phyloP scores from a whole-genome alignment of 2,797 vertebrate genomes.

The Leucoraja ocellata region DNA sequence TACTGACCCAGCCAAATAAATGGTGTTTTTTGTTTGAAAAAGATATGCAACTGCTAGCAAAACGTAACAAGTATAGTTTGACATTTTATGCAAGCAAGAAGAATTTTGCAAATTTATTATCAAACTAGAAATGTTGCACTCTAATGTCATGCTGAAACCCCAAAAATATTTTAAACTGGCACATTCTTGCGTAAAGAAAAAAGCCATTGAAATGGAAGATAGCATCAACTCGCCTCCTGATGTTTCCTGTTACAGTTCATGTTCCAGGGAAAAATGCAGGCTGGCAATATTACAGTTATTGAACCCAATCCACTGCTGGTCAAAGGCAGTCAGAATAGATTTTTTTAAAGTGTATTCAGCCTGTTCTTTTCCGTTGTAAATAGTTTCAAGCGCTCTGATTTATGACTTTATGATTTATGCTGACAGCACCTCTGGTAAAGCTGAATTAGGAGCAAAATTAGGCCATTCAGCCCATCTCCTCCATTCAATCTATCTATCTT shows the following conservation, averaged over 20 bases:
- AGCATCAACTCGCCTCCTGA: not conserved
- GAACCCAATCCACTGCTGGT: not conserved
- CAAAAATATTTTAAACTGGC: not conserved
- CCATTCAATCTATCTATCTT: no score
- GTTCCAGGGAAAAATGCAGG: conserved; percentile 1
- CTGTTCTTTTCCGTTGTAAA: not conserved
- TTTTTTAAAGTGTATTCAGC: not conserved
- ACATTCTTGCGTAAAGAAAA: not conserved
- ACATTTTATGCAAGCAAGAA: not conserved
- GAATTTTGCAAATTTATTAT: not conserved
- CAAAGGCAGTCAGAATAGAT: not conserved
- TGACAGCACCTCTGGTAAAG: not conserved
- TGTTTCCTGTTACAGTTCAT: conserved; percentile 10
- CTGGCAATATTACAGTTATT: not conserved
- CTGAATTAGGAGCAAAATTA: not conserved
- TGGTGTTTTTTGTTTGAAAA: not conserved
- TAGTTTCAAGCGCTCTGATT: not conserved
- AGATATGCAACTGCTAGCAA: not conserved
- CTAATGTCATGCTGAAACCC: not conserved
- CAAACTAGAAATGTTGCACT: not conserved
- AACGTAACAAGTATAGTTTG: not conserved
- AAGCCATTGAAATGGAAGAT: not conserved
- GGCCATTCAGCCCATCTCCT: no score
- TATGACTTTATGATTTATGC: not conserved
- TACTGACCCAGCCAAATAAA: not conserved